Percentiles rank a stretch among this genome's conserved stretches.
Conservation (phyloP, 2,888 invertebrate species). For the Fissipunctia ypsillon region DNA sequence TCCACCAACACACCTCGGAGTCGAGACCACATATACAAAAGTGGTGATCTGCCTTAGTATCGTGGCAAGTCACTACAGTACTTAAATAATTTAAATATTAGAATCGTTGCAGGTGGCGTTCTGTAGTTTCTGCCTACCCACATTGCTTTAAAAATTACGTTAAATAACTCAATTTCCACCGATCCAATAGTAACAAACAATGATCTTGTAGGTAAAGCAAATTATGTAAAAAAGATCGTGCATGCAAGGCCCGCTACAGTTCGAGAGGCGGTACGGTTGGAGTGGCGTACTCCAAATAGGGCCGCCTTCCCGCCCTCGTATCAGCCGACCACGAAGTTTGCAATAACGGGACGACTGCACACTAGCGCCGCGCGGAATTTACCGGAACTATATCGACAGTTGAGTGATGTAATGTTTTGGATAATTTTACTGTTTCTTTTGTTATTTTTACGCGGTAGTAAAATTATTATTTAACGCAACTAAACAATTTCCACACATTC, state of each 20-base stretch:
- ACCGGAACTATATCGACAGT: conserved; percentile 49
- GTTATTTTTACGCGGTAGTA: neutral
- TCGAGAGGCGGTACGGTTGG: conserved; percentile 57
- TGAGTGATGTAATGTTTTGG: conserved; percentile 38
- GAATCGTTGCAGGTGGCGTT: too few species aligned
- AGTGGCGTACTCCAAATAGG: conserved; percentile 66
- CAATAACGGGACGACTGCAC: conserved; percentile 73
- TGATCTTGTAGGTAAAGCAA: conserved; percentile 27
- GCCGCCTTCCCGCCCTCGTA: conserved; percentile 71
- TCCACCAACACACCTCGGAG: too few species aligned
- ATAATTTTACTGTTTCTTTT: conserved; percentile 5
- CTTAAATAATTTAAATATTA: neutral
- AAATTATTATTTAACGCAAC: neutral
- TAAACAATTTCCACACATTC: neutral
- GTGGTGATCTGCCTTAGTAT: too few species aligned
- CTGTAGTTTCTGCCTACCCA: too few species aligned
- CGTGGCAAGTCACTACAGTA: too few species aligned
- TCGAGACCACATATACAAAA: too few species aligned
- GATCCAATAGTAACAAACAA: conserved; percentile 17
- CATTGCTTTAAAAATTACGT: neutral
- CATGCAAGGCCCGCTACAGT: conserved; percentile 11
- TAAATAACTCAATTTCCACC: neutral
- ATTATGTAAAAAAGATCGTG: conserved; percentile 37
- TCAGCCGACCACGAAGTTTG: conserved; percentile 61
- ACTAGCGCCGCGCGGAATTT: conserved; percentile 69